Evolutionary conservation across 2,888 invertebrate species (phyloP), one percentile per base, ranked within the genome.

Genomic region (Clitarchus hookeri): DNA sequence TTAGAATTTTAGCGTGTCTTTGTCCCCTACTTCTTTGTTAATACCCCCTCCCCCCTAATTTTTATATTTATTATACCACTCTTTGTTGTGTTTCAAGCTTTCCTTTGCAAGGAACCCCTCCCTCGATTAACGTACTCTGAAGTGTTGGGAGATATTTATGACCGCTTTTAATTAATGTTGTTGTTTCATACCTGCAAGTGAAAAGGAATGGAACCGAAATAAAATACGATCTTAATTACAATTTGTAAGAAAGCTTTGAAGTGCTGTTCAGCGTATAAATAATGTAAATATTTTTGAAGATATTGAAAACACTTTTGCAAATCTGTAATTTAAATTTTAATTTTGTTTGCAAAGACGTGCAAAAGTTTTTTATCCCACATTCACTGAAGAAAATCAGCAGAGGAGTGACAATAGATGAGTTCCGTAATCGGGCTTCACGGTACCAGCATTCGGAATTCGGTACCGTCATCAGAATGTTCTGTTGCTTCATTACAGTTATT

Each of bases 131-230:
- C 26, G 78, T 79, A 9, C 16, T 65, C 36, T 23, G 3, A 82
- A 82, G 82, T 25, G 27, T 36, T 82, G 36, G n/a, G 44, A 6
- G 82, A 82, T 82, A 82, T 82, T 82, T 82, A 82, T 82, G 82
- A 44, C 82, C 23, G 16, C 23, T 27, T 36, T 36, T 82, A 82
- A 82, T 82, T 82, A 82, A 82, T 36, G 82, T 82, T 44, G 27
- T 36, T 82, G 12, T 82, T 23, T 36, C 36, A 13, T 23, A 12
- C 27, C n/a, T n/a, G 27, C 27, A 82, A 82, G 27, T 82, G 23
- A 82, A 82, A 82, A 82, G 16, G 82, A 26, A 82, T 23, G 44
- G n/a, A 19, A 82, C 82, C 82, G 79, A 79, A n/a, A 79, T 48
- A 48, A 48, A 27, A 79, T 79, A n/a, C 82, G 44, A 23, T 44